These are phyloP conservation scores for Calidris pugnax DNA, from an alignment of 2,113 vertebrate species.

Conservation along the genomic window DNA sequence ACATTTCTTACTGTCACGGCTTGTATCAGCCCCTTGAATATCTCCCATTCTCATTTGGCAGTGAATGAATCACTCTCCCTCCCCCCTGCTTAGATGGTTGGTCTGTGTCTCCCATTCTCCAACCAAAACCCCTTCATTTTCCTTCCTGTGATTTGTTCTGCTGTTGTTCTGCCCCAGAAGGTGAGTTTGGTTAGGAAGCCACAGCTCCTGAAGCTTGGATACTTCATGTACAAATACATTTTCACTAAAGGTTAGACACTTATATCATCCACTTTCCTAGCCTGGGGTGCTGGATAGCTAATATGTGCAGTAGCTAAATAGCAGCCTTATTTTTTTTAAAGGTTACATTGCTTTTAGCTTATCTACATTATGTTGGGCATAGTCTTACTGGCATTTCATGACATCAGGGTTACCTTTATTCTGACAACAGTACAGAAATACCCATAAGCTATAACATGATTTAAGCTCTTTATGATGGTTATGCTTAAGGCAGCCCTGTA, in stretches of 20 bases:
- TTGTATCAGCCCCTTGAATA: background rate
- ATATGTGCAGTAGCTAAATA: slow-evolving; percentile 27
- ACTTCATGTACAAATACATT: background rate
- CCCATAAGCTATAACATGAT: background rate
- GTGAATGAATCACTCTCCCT: background rate
- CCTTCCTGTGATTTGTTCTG: background rate
- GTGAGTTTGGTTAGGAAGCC: background rate
- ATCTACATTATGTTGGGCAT: background rate
- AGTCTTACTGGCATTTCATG: slow-evolving; percentile 18
- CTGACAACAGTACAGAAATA: slow-evolving; percentile 43
- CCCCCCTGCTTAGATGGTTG: background rate
- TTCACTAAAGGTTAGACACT: slow-evolving; percentile 2
- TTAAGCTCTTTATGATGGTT: background rate
- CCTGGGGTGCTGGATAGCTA: background rate
- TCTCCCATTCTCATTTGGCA: background rate
- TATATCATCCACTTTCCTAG: background rate
- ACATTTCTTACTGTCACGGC: background rate
- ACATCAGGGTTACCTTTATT: slow-evolving; percentile 39
- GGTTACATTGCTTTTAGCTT: slow-evolving; percentile 45
- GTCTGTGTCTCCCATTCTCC: background rate
- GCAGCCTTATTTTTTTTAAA: slow-evolving; percentile 29
- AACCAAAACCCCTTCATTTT: background rate
- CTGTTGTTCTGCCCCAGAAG: background rate
- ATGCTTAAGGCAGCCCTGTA: background rate
- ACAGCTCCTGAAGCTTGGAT: background rate